Conservation (phyloP, 2,888 invertebrate species). For the Metallyticus violacea region DNA sequence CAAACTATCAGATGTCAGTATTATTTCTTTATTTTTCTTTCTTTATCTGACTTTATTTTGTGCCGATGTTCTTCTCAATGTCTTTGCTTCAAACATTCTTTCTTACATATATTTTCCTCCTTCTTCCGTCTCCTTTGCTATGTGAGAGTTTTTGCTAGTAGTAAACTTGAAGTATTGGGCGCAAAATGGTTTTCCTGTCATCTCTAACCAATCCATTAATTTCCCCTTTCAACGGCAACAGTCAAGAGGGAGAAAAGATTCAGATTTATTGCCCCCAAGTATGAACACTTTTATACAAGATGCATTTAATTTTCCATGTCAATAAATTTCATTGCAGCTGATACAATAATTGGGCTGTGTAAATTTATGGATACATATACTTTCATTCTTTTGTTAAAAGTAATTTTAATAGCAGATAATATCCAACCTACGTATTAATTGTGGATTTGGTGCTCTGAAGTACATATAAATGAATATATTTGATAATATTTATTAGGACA, state of each 20-base stretch:
- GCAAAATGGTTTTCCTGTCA: conserved; percentile 2
- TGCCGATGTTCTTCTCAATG: neutral
- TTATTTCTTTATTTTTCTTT: too few species aligned
- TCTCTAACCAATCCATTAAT: conserved; percentile 16
- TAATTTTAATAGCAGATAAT: too few species aligned
- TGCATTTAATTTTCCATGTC: neutral
- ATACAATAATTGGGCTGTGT: too few species aligned
- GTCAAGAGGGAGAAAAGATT: neutral
- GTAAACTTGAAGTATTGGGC: neutral
- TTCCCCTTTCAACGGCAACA: neutral
- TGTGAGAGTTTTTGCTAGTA: neutral
- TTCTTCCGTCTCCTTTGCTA: neutral
- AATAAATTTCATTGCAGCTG: too few species aligned
- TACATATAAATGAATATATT: too few species aligned
- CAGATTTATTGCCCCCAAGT: neutral
- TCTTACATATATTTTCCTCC: neutral
- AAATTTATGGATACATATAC: too few species aligned
- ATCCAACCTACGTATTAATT: too few species aligned
- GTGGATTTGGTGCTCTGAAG: too few species aligned
- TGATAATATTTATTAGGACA: too few species aligned
- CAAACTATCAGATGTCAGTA: too few species aligned
- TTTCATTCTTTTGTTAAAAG: too few species aligned
- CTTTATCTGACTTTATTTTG: neutral
- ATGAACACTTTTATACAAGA: neutral
- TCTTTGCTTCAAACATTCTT: neutral